phyloP scores from a whole-genome alignment of 2,888 invertebrate genomes.

The Incurvaria masculella region DNA sequence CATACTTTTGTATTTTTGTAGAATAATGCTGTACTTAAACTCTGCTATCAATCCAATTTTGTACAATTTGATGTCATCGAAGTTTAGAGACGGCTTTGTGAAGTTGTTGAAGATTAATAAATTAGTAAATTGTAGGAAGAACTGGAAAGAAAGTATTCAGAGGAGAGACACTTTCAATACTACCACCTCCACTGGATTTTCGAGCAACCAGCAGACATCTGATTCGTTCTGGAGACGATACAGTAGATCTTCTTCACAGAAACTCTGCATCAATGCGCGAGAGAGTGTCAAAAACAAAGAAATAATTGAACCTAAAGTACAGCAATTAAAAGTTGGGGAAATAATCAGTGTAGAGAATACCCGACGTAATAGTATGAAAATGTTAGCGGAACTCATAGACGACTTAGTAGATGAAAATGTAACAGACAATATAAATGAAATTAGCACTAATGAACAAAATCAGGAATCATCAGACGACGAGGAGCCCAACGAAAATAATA shows the following conservation, averaged over 20 bases:
- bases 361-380: slow-evolving; percentile 49
- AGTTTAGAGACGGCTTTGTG: slow-evolving; percentile 80
- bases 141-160: slow-evolving; percentile 52
- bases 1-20: slow-evolving; percentile 78
- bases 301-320: slow-evolving; percentile 25
- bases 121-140: slow-evolving; percentile 41
- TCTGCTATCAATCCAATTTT: slow-evolving; percentile 90
- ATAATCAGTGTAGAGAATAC: slow-evolving; percentile 46
- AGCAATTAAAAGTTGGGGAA: slow-evolving; percentile 41
- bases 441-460: slow-evolving; percentile 2
- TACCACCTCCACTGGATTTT: slow-evolving; percentile 60
- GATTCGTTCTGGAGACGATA: slow-evolving; percentile 63
- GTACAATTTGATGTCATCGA: slow-evolving; percentile 90
- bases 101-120: slow-evolving; percentile 57
- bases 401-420: slow-evolving; percentile 3
- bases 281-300: slow-evolving; percentile 37
- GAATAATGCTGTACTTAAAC: slow-evolving; percentile 86
- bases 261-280: slow-evolving; percentile 32
- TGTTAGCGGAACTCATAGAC: slow-evolving; percentile 27
- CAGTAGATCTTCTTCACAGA: slow-evolving; percentile 48
- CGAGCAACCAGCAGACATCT: slow-evolving; percentile 55
- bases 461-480: no score
- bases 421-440: slow-evolving; percentile 16
- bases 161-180: slow-evolving; percentile 65
- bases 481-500: slow-evolving; percentile 42